Base-by-base conservation (phyloP, 1,140 invertebrate genomes). In the Harpegnathos saltator region DNA sequence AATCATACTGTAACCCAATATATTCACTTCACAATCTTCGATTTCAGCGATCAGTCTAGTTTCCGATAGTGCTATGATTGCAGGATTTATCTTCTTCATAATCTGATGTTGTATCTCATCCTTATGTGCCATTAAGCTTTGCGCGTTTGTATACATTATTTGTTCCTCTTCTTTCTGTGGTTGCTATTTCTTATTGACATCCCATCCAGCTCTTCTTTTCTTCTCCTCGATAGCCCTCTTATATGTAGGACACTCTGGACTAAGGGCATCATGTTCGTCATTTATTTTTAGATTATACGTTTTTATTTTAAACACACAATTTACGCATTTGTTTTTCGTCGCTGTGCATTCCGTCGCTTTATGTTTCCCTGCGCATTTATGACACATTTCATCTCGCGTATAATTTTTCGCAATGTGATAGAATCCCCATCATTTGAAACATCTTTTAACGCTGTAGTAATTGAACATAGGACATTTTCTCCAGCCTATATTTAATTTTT, bases 281-380 rank as follows among this genome's bases (percentile, higher is more conserved):
- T n/a, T n/a, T n/a, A n/a, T n/a, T n/a, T 5, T 77, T 1, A 63
- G 12, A n/a, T 77, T n/a, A n/a, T 77, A 15, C 52, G 63, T 3
- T 48, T 59, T 44, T 73, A 48, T 83, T 69, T 83, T 83, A 26
- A 52, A 50, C 48, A 22, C n/a, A n/a, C n/a, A n/a, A n/a, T n/a
- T n/a, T n/a, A n/a, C n/a, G n/a, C n/a, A n/a, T n/a, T n/a, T n/a
- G 78, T 38, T 56, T 69, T 0, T 62, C 75, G 2, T 7, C 4
- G 9, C n/a, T 63, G 33, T 62, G 44, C 78, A 85, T 0, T 82
- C 50, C 3, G 14, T 29, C 22, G 62, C 24, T 0, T 26, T 56
- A 29, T 85, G 84, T 0, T 72, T 82, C 9, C 66, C 84, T 61
- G 84, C 71, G 12, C 84, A 85, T n/a, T 77, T 75, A 11, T 63